Evolutionary conservation across 2,113 vertebrate genomes (phyloP).

Genomic region (Podarcis cretensis): DNA sequence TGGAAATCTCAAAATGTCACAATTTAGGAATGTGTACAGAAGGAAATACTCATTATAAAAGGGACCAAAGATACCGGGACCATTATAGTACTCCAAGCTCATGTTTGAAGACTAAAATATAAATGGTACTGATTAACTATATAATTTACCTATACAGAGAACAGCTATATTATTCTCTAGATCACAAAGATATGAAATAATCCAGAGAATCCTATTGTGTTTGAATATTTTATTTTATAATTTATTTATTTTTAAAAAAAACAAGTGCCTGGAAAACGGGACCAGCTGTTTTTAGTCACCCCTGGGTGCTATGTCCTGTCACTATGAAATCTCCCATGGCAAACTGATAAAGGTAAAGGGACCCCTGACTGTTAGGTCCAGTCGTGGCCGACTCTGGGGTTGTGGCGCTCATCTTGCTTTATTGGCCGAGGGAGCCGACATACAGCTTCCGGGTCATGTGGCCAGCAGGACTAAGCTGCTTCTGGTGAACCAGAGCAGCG

Average conservation of each 20-base stretch:
- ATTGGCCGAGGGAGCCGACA: too few species aligned
- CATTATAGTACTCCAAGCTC: neutral
- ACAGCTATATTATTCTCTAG: neutral
- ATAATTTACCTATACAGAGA: neutral
- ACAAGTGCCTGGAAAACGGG: neutral
- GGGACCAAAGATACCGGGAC: neutral
- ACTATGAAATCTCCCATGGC: slow-evolving; percentile 18
- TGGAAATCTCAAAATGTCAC: neutral
- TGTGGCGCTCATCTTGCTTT: too few species aligned
- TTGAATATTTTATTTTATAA: neutral
- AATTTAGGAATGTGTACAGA: neutral
- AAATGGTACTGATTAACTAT: neutral
- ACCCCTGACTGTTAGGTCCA: too few species aligned
- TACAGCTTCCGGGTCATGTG: too few species aligned
- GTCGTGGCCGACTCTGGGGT: too few species aligned
- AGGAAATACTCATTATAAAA: neutral
- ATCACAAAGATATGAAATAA: neutral
- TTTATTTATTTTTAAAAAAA: neutral
- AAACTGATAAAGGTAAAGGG: neutral
- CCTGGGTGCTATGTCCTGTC: neutral
- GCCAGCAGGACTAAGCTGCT: too few species aligned
- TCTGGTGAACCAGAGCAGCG: too few species aligned
- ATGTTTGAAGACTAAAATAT: too few species aligned
- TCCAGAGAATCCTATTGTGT: neutral
- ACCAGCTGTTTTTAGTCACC: neutral